These are phyloP conservation scores for Drosophila robusta DNA, from an alignment of 2,888 invertebrate genomes.

Conservation along the genomic window DNA sequence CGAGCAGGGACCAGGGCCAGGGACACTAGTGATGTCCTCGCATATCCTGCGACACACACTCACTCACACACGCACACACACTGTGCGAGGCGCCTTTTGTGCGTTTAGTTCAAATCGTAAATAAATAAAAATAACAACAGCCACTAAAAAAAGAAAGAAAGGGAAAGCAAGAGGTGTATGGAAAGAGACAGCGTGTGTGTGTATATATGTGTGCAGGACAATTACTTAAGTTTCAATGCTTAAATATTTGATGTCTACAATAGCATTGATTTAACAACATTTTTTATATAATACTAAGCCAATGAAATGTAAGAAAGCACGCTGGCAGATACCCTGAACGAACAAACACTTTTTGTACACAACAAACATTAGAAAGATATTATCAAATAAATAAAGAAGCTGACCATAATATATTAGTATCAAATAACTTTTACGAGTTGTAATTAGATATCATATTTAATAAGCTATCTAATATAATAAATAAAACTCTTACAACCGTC, in stretches of 20 bases:
- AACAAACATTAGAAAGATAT: too few relatives aligned
- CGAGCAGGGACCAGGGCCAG: background rate
- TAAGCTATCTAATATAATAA: too few relatives aligned
- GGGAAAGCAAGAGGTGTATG: background rate
- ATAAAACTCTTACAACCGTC: too few relatives aligned
- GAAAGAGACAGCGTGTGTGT: conserved; percentile 5
- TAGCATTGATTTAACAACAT: conserved; percentile 43
- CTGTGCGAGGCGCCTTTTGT: conserved; percentile 15
- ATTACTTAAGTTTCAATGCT: conserved; percentile 57
- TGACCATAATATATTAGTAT: too few relatives aligned
- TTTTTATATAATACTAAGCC: background rate
- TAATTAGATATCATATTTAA: too few relatives aligned
- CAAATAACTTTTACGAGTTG: too few relatives aligned
- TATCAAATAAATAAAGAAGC: too few relatives aligned
- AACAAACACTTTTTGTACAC: background rate
- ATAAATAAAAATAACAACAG: conserved; percentile 63
- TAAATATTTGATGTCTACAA: conserved; percentile 61
- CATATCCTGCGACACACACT: conserved; percentile 41
- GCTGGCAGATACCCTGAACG: background rate
- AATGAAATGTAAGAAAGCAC: background rate
- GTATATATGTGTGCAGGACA: conserved; percentile 33
- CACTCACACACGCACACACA: conserved; percentile 13
- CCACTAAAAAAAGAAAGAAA: conserved; percentile 34
- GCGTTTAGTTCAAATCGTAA: conserved; percentile 56
- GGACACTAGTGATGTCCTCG: conserved; percentile 34